Conservation (phyloP, 2,888 invertebrate species). For the Drosophila flavopinicola region DNA sequence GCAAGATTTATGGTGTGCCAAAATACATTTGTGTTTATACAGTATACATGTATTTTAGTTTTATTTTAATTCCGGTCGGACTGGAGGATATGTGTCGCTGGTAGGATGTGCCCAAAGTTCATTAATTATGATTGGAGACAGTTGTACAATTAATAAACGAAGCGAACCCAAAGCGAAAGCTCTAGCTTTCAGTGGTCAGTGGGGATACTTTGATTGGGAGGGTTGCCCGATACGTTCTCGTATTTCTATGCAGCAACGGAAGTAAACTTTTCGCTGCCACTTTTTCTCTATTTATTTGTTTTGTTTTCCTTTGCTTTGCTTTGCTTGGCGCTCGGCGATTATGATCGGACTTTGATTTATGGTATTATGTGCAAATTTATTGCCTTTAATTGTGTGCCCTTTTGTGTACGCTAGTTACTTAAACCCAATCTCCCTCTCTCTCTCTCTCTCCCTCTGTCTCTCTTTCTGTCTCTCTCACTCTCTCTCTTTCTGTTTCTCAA, state of each 20-base stretch:
- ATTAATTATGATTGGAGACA: slow-evolving; percentile 82
- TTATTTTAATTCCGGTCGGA: slow-evolving; percentile 56
- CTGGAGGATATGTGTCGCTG: slow-evolving; percentile 28
- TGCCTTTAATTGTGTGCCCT: slow-evolving; percentile 68
- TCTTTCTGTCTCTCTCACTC: too few relatives aligned
- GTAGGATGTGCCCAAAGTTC: slow-evolving; percentile 73
- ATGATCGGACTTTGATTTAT: slow-evolving; percentile 79
- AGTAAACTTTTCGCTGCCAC: slow-evolving; percentile 34
- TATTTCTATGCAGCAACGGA: slow-evolving; percentile 32
- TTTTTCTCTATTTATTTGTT: slow-evolving; percentile 49
- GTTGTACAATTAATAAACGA: slow-evolving; percentile 78
- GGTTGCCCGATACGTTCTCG: slow-evolving; percentile 10
- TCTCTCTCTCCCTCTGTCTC: too few relatives aligned
- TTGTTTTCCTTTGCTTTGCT: slow-evolving; percentile 27
- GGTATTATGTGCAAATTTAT: slow-evolving; percentile 67
- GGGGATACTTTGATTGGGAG: slow-evolving; percentile 31
- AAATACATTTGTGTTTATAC: slow-evolving; percentile 64
- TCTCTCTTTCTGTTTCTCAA: slow-evolving; percentile 3
- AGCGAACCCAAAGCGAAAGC: slow-evolving; percentile 33
- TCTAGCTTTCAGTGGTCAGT: slow-evolving; percentile 39
- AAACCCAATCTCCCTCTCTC: neutral
- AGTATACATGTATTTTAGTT: slow-evolving; percentile 50
- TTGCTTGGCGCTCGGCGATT: slow-evolving; percentile 54
- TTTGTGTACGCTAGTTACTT: neutral
- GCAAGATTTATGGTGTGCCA: slow-evolving; percentile 74